A percentile compares a stretch with the other conserved stretches of the same genome.
These are phyloP conservation scores for Sialis lutaria DNA, from an alignment of 2,888 invertebrate species.

Conservation along the genomic window DNA sequence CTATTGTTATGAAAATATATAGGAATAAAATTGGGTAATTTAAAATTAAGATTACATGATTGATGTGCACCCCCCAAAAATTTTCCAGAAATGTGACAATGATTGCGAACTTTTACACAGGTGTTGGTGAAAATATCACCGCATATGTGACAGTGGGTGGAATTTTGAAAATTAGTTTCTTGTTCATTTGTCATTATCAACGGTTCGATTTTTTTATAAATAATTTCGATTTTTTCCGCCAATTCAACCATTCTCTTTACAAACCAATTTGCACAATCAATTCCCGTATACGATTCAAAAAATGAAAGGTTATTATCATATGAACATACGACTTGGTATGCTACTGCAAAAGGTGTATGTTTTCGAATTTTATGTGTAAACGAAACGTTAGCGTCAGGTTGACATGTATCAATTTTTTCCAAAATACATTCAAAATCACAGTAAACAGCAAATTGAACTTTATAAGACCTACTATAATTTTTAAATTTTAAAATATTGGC, in stretches of 20 bases:
- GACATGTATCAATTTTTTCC: neutral
- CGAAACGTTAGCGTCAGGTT: neutral
- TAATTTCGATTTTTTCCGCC: slow-evolving; percentile 7
- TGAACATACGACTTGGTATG: slow-evolving; percentile 13
- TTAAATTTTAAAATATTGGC: slow-evolving; percentile 3
- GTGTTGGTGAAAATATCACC: slow-evolving; percentile 8
- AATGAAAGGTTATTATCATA: slow-evolving; percentile 12
- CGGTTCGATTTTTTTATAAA: slow-evolving; percentile 9
- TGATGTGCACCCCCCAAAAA: slow-evolving; percentile 14
- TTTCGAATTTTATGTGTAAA: slow-evolving; percentile 6
- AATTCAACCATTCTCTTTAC: slow-evolving; percentile 8
- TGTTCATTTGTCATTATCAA: slow-evolving; percentile 5
- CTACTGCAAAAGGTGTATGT: slow-evolving; percentile 10
- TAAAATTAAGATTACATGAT: slow-evolving; percentile 17
- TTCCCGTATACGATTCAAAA: slow-evolving; percentile 10
- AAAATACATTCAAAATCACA: slow-evolving; percentile 7
- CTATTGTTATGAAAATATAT: slow-evolving; percentile 17
- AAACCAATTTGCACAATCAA: slow-evolving; percentile 13
- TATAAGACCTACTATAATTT: slow-evolving; percentile 7
- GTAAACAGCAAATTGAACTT: slow-evolving; percentile 7
- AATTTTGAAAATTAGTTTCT: slow-evolving; percentile 3
- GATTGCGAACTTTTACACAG: slow-evolving; percentile 12
- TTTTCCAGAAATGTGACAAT: slow-evolving; percentile 15
- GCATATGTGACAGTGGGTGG: slow-evolving; percentile 12
- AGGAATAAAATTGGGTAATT: slow-evolving; percentile 14